Conservation (phyloP, 2,113 vertebrate genomes). For the Motacilla alba region DNA sequence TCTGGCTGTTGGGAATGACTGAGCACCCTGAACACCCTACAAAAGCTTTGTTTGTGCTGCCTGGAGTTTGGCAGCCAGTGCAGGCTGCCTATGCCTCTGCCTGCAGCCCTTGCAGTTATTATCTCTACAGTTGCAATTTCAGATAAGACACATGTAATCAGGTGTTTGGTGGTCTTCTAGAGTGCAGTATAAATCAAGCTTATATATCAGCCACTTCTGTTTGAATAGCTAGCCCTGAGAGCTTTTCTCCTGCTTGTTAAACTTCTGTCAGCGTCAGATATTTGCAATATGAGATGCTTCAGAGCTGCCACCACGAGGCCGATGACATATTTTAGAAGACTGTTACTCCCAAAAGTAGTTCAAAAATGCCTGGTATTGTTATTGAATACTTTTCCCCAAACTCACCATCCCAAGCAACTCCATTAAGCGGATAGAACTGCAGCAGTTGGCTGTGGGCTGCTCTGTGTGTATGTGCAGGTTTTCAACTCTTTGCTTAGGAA, state of each 20-base stretch:
- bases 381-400: not conserved
- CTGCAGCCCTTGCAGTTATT: not conserved
- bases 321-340: conserved; percentile 9
- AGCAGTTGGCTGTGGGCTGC: not conserved
- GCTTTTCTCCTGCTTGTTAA: conserved; percentile 20
- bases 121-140: not conserved
- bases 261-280: not conserved
- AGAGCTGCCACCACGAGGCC: not conserved
- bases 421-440: not conserved
- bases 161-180: not conserved
- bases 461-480: not conserved
- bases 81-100: not conserved
- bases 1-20: not conserved
- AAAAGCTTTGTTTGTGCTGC: not conserved
- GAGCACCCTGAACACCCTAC: not conserved
- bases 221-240: not conserved
- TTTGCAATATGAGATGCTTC: conserved; percentile 13
- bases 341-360: conserved; percentile 11
- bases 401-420: not conserved
- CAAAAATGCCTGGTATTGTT: conserved; percentile 13
- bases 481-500: not conserved
- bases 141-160: fast-evolving
- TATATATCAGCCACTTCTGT: not conserved
- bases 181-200: not conserved
- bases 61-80: not conserved